Percentiles rank a stretch among this genome's conserved stretches.
phyloP scores from a whole-genome alignment of 2,113 vertebrate species.

The Tyrannus savana region DNA sequence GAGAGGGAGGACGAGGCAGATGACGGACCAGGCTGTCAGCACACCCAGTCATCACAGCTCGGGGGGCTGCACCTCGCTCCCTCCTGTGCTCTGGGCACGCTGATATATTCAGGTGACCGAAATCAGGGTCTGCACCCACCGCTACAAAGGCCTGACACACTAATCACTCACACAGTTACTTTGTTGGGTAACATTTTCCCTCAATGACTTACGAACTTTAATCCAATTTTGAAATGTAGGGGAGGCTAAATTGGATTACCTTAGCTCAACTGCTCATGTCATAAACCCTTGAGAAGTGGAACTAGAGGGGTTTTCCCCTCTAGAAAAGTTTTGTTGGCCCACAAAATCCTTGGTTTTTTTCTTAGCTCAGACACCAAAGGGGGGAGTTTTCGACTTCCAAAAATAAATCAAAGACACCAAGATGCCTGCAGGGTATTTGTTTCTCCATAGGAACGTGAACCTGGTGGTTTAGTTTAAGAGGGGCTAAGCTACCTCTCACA shows the following conservation, averaged over 20 bases:
- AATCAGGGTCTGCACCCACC: not conserved
- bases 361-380: not conserved
- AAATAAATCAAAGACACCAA: slow-evolving; percentile 54
- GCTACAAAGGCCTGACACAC: not conserved
- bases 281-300: not conserved
- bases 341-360: not conserved
- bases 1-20: rapidly evolving
- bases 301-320: not conserved
- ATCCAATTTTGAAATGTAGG: slow-evolving; percentile 51
- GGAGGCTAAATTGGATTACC: not conserved
- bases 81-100: not conserved
- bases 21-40: rapidly evolving
- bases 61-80: not conserved
- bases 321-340: not conserved
- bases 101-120: rapidly evolving
- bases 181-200: slow-evolving; percentile 22
- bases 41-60: rapidly evolving
- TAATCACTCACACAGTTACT: not conserved
- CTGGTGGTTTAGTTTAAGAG: slow-evolving; percentile 55
- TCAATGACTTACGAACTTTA: slow-evolving; percentile 1
- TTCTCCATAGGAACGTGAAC: slow-evolving; percentile 52
- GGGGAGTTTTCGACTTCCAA: slow-evolving; percentile 22
- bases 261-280: slow-evolving; percentile 4
- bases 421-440: slow-evolving; percentile 54
- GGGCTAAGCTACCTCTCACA: slow-evolving; percentile 34